Percentiles rank a stretch among this genome's conserved stretches.
These are phyloP conservation scores for Heliocidaris tuberculata DNA, from an alignment of 35 echinoderm and acorn worm genomes.

Conservation along the genomic window DNA sequence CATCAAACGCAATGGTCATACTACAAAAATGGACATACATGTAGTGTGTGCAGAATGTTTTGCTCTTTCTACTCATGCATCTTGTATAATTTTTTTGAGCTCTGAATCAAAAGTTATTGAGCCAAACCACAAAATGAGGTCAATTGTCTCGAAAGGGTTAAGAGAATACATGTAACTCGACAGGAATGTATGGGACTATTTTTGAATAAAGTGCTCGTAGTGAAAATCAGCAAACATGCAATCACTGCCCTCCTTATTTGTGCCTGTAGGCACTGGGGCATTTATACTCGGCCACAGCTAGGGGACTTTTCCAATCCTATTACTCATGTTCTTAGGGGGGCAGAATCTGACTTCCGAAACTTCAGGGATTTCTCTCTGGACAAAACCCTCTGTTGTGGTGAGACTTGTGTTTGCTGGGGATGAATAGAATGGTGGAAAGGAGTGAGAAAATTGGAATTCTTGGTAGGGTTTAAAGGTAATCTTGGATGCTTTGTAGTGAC, in stretches of 20 bases:
- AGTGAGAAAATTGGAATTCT: not conserved
- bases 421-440: not conserved
- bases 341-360: not conserved
- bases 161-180: too few species aligned
- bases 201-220: not conserved
- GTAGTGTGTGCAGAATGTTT: too few species aligned
- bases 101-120: too few species aligned
- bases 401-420: not conserved
- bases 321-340: not conserved
- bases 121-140: too few species aligned
- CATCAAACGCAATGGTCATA: too few species aligned
- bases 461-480: not conserved
- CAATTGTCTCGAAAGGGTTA: too few species aligned
- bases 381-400: not conserved
- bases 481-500: too few species aligned
- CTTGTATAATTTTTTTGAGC: too few species aligned
- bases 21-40: too few species aligned
- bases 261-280: not conserved
- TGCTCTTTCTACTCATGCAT: too few species aligned
- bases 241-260: not conserved
- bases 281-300: not conserved
- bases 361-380: slow-evolving; percentile 2
- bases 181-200: not conserved
- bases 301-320: not conserved
- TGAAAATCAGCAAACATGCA: not conserved